Evolutionary conservation across 2,113 vertebrate genomes (phyloP), one percentile per base, ranked within the genome.

Genomic region (Pandion haliaetus): DNA sequence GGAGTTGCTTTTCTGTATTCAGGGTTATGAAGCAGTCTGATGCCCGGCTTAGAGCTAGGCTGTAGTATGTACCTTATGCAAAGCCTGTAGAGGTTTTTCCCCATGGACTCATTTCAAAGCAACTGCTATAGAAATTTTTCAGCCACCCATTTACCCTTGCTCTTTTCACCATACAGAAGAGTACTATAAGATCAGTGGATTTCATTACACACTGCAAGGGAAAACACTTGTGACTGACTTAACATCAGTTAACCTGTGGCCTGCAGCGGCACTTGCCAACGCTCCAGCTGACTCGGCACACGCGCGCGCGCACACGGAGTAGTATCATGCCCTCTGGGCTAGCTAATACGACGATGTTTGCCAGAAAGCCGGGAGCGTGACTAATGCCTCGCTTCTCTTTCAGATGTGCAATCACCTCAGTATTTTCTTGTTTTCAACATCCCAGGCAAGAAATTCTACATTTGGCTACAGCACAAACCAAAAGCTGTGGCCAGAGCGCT

Each of bases 281-380:
- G 7, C 36, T 49, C 63, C 40, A 21, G 44, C 2, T 65, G 57
- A 63, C 34, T 47, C 32, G 49, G 73, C 67, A 49, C 54, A 47
- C 2, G 2, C 16, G 1, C 0, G 9, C 1, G 5, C 66, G 32
- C 49, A 32, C 15, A 10, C 23, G 36, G 6, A 24, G 24, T 5
- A 45, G 31, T 8, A 36, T 32, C 14, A 2, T 11, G 17, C 40
- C 18, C n/a, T 40, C 44, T 21, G 57, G 36, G 66, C 54, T n/a
- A 47, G 65, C 34, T 23, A 40, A 42, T 36, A 19, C 47, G 74
- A 14, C 3, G 5, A 24, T 4, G 8, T 42, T 54, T 61, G 11
- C 45, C 47, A 84, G 24, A 32, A 55, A 49, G 59, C 67, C 28
- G 12, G 38, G 73, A 55, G 16, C n/a, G 16, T 4, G 7, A 50